Base-by-base conservation (phyloP, 2,113 vertebrate species). In the Daphoenositta chrysoptera region DNA sequence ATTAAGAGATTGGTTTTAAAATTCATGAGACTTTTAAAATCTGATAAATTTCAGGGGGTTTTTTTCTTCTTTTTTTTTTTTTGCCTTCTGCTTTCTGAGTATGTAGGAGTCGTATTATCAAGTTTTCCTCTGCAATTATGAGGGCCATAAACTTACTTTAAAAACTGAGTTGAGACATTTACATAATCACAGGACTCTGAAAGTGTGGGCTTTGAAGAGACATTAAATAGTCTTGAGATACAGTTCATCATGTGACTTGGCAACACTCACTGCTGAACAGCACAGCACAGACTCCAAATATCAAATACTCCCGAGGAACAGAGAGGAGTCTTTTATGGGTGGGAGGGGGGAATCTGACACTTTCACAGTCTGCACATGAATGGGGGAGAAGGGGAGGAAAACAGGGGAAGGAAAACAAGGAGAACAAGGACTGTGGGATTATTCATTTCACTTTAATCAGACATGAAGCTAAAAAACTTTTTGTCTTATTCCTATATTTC, bases 11-110 rank as follows among this genome's bases (percentile, higher is more conserved):
- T 89, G 88, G 27, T 73, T 90, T 95, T 96, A 97, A 97, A 96
- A 96, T 96, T 96, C 96, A 97, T 96, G 86, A 96, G 93, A 96
- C 88, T 95, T 95, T 77, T 58, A 5, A 96, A 96, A 96, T 95
- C 93, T 94, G 92, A 96, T 96, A 95, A 95, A 95, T 48, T 93
- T 94, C n/a, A 77, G 63, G 31, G 7, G 1, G n/a, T n/a, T 1
- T 78, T 93, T 86, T 80, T 30, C 4, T 2, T 6, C 7, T 1
- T 10, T 3, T 4, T 63, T n/a, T 94, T 42, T 44, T 92, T 70
- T 90, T 73, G 5, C 63, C 58, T 95, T 88, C 71, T 94, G 85
- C 92, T 96, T 95, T 96, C 75, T 90, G 88, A 92, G 58, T 75
- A 92, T 87, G 93, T 97, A 94, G 93, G 90, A 92, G 94, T 93